Conservation (phyloP, 2,797 vertebrate species). For the Ataeniobius toweri region DNA sequence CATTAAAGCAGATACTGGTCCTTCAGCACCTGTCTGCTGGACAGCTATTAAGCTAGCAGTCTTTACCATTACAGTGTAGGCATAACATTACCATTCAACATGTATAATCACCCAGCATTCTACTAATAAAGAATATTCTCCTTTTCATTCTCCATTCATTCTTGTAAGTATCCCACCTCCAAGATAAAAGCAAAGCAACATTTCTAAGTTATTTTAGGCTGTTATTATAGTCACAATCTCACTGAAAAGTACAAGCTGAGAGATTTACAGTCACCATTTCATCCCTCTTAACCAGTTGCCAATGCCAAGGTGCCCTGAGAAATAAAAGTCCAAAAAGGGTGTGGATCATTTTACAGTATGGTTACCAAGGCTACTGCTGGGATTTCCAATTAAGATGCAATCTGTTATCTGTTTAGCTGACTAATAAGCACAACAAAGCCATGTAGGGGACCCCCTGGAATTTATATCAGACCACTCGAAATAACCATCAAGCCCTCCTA, state of each 20-base stretch:
- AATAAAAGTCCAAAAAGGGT: constrained; percentile 58
- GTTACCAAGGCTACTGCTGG: constrained; percentile 72
- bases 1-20: too few relatives aligned
- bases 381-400: constrained; percentile 82
- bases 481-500: constrained; percentile 71
- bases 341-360: constrained; percentile 73
- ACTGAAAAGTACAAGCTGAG: background rate
- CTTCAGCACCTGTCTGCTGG: too few relatives aligned
- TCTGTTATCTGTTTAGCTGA: constrained; percentile 80
- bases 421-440: constrained; percentile 81
- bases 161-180: background rate
- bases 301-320: constrained; percentile 15
- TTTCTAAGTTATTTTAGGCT: background rate
- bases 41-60: background rate
- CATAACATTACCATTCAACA: background rate
- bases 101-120: background rate
- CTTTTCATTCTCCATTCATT: background rate
- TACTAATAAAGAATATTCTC: background rate
- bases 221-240: background rate
- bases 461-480: constrained; percentile 79
- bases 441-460: constrained; percentile 72
- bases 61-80: background rate
- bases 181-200: background rate
- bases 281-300: constrained; percentile 31
- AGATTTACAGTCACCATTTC: constrained; percentile 1